Percentiles rank a stretch among this genome's conserved stretches.
These are phyloP conservation scores for Pheosia gnoma DNA, from an alignment of 2,888 invertebrate species.

Conservation along the genomic window DNA sequence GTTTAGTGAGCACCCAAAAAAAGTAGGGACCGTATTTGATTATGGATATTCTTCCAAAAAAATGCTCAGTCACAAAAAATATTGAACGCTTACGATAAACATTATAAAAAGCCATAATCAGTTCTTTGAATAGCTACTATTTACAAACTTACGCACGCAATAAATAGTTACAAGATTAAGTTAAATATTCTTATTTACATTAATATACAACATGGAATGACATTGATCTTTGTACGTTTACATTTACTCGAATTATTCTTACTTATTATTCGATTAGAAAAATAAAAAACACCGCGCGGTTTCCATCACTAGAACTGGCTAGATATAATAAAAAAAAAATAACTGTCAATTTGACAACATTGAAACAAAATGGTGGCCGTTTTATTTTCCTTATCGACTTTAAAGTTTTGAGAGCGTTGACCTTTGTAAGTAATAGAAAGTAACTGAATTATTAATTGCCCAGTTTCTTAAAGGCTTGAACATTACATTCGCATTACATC, in stretches of 20 bases:
- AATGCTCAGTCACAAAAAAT: not conserved
- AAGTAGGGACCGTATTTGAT: not conserved
- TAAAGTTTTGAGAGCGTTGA: not conserved
- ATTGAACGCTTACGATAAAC: conserved; percentile 15
- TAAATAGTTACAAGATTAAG: conserved; percentile 69
- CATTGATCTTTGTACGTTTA: conserved; percentile 78
- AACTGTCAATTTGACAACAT: not conserved
- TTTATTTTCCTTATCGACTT: not conserved
- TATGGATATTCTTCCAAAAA: no score
- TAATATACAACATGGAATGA: conserved; percentile 73
- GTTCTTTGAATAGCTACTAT: conserved; percentile 64
- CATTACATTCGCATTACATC: no score
- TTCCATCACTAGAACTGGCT: no score
- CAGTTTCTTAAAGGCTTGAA: no score
- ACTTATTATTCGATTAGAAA: conserved; percentile 17
- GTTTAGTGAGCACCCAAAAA: not conserved
- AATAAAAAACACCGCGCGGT: conserved; percentile 9
- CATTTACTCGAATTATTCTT: conserved; percentile 46
- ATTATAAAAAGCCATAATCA: conserved; percentile 41
- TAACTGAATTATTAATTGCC: not conserved
- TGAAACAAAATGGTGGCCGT: not conserved
- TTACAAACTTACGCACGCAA: conserved; percentile 63
- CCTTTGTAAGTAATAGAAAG: not conserved
- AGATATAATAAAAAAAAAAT: no score
- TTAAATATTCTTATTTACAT: conserved; percentile 74